phyloP scores from a whole-genome alignment of 2,888 invertebrate genomes.

The Chorisops tibialis region DNA sequence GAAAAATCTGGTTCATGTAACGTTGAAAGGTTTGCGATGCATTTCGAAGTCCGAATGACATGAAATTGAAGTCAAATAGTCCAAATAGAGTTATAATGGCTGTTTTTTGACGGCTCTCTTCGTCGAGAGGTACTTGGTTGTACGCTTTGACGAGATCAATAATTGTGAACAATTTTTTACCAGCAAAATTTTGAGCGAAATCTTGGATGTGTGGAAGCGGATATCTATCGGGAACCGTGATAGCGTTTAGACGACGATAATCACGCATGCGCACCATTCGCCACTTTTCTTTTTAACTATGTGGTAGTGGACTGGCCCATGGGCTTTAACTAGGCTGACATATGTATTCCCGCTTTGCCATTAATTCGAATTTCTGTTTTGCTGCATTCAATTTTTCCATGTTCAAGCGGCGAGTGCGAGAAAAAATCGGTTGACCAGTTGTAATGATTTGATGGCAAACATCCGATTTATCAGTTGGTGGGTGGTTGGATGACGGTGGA shows the following conservation, averaged over 20 bases:
- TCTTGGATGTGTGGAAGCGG: too few species aligned
- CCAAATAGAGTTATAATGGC: too few species aligned
- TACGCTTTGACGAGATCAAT: background rate
- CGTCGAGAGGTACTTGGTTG: background rate
- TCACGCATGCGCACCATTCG: background rate
- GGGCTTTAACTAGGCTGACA: background rate
- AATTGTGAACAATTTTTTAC: background rate
- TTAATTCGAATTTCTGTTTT: background rate
- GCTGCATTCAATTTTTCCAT: background rate
- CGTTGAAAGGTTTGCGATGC: too few species aligned
- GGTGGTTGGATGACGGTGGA: too few species aligned
- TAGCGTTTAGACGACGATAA: too few species aligned
- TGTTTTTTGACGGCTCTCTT: too few species aligned
- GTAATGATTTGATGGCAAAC: slow-evolving; percentile 5
- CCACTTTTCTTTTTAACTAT: background rate
- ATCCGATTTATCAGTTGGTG: too few species aligned
- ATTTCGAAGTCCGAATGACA: too few species aligned
- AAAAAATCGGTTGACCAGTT: background rate
- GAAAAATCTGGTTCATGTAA: too few species aligned
- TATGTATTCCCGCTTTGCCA: background rate
- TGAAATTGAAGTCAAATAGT: too few species aligned
- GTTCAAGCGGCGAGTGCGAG: background rate
- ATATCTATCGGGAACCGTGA: too few species aligned
- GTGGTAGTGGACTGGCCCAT: slow-evolving; percentile 1
- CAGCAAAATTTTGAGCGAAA: background rate